A percentile compares a stretch with the other conserved stretches of the same genome.
Conservation (phyloP, 2,113 vertebrate species). For the Riparia riparia region DNA sequence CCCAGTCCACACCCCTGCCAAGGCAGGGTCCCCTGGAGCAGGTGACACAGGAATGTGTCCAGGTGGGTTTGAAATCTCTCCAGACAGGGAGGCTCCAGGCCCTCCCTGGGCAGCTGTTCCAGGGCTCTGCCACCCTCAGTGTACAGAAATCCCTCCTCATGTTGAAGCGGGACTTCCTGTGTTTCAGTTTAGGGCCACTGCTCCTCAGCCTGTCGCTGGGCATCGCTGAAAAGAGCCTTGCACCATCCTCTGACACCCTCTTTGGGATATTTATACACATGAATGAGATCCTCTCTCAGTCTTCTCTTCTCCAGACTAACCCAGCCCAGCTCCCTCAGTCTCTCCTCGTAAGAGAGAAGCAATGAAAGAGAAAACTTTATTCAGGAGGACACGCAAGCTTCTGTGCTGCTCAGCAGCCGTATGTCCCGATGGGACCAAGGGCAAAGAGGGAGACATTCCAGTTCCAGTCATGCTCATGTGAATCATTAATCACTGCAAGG, state of each 20-base stretch:
- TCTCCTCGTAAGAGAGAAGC: neutral
- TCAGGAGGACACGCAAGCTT: neutral
- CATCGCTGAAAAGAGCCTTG: neutral
- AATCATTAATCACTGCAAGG: constrained; percentile 34
- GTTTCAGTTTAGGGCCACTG: neutral
- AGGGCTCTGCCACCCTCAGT: neutral
- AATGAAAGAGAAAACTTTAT: neutral
- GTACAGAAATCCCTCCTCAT: neutral
- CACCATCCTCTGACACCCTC: neutral
- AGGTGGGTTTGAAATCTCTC: neutral
- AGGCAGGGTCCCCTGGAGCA: neutral
- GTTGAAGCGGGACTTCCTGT: neutral
- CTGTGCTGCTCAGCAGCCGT: neutral
- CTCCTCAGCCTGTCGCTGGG: neutral
- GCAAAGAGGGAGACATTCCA: constrained; percentile 18
- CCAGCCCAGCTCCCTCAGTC: neutral
- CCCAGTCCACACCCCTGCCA: neutral
- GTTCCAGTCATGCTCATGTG: constrained; percentile 27
- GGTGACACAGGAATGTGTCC: neutral
- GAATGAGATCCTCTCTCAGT: neutral
- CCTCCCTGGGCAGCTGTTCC: neutral
- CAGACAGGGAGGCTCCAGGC: neutral
- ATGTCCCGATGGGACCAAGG: neutral
- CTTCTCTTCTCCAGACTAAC: neutral
- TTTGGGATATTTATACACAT: neutral